phyloP scores from a whole-genome alignment of 1,140 invertebrate species.

The Chelonus insularis region DNA sequence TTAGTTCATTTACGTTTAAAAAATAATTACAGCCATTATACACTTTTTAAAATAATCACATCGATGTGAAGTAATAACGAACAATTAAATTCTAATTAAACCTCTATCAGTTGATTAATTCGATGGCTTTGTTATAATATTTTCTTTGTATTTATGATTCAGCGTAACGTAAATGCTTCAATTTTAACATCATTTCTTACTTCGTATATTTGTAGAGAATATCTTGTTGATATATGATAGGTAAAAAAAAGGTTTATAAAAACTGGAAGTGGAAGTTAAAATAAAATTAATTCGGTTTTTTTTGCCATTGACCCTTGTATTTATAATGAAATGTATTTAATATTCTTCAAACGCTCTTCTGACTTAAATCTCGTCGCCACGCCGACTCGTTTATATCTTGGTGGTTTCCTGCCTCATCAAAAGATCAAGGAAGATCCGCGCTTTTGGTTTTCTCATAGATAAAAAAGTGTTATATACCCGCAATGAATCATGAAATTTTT shows the following conservation, averaged over 20 bases:
- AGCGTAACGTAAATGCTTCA: conserved; percentile 1
- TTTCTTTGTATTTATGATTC: conserved; percentile 1
- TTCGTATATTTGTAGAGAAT: background rate
- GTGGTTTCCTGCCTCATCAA: conserved; percentile 3
- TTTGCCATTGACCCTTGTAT: background rate
- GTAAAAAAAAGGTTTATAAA: background rate
- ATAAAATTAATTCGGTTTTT: too few relatives aligned
- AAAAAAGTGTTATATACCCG: background rate
- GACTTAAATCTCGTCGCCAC: background rate
- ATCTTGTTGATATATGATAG: background rate
- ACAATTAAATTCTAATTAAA: conserved; percentile 4
- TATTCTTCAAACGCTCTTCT: background rate
- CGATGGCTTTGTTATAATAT: conserved; percentile 7
- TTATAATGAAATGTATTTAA: conserved; percentile 1
- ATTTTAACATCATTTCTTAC: conserved; percentile 17
- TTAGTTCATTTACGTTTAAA: too few relatives aligned
- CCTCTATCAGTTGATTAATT: conserved; percentile 6
- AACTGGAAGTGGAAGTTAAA: too few relatives aligned
- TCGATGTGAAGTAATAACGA: background rate
- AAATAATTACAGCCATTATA: too few relatives aligned
- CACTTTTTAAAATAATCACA: too few relatives aligned
- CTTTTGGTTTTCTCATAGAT: background rate
- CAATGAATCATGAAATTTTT: conserved; percentile 5
- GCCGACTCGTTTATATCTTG: conserved; percentile 9
- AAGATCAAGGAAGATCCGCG: conserved; percentile 2